These are phyloP conservation scores for Rhodinocichla rosea DNA, from an alignment of 2,113 vertebrate species.

Conservation along the genomic window DNA sequence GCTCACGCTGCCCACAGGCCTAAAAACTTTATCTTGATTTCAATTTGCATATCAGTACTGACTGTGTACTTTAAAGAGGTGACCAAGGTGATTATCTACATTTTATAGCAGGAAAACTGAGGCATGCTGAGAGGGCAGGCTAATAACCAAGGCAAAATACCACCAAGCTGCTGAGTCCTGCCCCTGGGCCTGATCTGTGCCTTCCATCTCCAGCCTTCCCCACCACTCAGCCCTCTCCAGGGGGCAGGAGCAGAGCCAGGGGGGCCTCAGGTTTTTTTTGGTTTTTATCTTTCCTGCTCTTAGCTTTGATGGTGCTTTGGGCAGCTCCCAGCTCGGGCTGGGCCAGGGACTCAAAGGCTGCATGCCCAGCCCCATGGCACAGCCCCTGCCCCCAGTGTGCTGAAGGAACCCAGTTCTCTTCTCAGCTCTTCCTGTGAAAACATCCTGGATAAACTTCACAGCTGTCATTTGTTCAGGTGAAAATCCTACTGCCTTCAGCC, in stretches of 20 bases:
- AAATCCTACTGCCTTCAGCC: neutral
- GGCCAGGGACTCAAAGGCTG: neutral
- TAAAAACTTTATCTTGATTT: neutral
- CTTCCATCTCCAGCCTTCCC: neutral
- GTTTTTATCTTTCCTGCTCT: neutral
- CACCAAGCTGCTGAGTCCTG: neutral
- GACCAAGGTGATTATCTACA: neutral
- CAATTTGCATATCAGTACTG: neutral
- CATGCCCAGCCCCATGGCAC: neutral
- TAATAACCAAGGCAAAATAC: neutral
- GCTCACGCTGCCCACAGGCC: neutral
- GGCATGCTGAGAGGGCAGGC: neutral
- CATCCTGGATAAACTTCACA: neutral
- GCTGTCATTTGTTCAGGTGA: fast-evolving
- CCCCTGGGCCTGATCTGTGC: neutral
- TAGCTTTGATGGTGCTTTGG: neutral
- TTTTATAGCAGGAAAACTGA: neutral
- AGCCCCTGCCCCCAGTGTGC: neutral
- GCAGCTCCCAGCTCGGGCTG: neutral
- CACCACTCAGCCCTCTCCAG: neutral
- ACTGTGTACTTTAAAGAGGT: neutral
- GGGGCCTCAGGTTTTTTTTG: fast-evolving
- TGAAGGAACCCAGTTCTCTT: neutral
- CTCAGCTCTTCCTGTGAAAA: neutral
- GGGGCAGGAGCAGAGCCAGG: neutral